Conservation (phyloP, 2,797 vertebrate species). For the Takifugu ocellatus region DNA sequence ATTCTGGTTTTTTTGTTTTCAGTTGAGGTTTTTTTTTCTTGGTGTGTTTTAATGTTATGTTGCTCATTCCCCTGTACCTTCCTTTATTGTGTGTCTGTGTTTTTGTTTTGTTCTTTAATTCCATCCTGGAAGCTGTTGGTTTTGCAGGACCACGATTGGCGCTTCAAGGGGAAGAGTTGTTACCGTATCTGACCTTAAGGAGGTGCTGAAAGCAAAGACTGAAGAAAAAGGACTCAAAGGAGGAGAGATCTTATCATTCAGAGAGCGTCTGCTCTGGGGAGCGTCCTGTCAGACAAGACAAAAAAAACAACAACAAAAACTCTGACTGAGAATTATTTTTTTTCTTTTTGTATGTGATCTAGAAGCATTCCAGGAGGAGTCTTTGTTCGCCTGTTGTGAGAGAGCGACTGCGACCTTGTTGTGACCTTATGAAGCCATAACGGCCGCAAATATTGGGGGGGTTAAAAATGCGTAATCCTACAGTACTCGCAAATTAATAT, state of each 20-base stretch:
- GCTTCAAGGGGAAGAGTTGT: constrained; percentile 53
- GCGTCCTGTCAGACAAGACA: constrained; percentile 47
- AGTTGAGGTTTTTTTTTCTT: constrained; percentile 28
- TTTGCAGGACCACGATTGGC: constrained; percentile 56
- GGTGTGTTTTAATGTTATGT: constrained; percentile 48
- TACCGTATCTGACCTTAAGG: constrained; percentile 68
- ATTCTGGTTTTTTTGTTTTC: constrained; percentile 15
- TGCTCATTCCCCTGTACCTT: constrained; percentile 32
- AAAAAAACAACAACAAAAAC: constrained; percentile 23
- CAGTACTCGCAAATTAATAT: constrained; percentile 65
- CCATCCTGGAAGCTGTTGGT: constrained; percentile 52
- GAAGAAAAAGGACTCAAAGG: constrained; percentile 49
- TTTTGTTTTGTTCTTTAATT: constrained; percentile 6
- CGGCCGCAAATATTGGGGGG: constrained; percentile 58
- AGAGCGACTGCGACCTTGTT: constrained; percentile 60
- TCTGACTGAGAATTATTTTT: constrained; percentile 41
- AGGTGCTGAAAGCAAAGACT: constrained; percentile 74
- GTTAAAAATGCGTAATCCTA: constrained; percentile 62
- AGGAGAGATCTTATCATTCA: constrained; percentile 29
- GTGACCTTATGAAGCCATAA: constrained; percentile 68
- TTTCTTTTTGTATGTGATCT: constrained; percentile 34
- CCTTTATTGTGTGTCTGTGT: not conserved
- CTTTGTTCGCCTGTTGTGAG: constrained; percentile 48
- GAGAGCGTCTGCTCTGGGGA: constrained; percentile 36
- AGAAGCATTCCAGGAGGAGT: constrained; percentile 55